Percentiles rank a stretch among this genome's conserved stretches.
Evolutionary conservation across 2,888 invertebrate species (phyloP).

Genomic region (Drosophila kanekoi): DNA sequence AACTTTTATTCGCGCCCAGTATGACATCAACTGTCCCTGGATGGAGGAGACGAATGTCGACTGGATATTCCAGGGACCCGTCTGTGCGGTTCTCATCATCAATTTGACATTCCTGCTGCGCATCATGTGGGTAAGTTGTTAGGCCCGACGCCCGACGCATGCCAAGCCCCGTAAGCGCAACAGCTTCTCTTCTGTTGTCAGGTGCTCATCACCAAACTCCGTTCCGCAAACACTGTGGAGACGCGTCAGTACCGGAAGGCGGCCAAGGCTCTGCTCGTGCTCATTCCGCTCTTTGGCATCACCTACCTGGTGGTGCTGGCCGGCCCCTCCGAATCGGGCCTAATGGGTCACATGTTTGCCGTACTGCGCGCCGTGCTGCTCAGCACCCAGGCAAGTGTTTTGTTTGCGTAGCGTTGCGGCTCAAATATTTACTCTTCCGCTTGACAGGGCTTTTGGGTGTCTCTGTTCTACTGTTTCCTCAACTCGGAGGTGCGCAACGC

Average conservation of each 20-base stretch:
- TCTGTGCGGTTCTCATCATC: constrained; percentile 91
- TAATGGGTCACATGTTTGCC: constrained; percentile 91
- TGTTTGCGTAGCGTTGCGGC: neutral
- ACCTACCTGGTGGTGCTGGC: constrained; percentile 95
- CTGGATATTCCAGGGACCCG: constrained; percentile 95
- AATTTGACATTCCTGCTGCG: constrained; percentile 93
- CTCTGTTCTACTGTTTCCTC: constrained; percentile 96
- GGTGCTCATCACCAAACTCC: constrained; percentile 96
- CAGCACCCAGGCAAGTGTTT: constrained; percentile 92
- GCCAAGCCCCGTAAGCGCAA: neutral
- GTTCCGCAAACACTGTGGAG: constrained; percentile 95
- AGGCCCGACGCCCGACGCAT: neutral
- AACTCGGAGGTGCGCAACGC: constrained; percentile 96
- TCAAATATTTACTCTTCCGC: constrained; percentile 38
- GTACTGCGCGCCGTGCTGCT: constrained; percentile 92
- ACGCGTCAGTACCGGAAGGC: constrained; percentile 96
- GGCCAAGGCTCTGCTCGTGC: constrained; percentile 94
- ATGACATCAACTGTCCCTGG: constrained; percentile 90
- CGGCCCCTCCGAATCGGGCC: constrained; percentile 90
- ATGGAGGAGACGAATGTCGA: constrained; percentile 92
- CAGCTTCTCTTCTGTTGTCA: constrained; percentile 77
- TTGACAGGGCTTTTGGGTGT: constrained; percentile 93
- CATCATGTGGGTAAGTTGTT: constrained; percentile 93
- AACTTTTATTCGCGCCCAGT: constrained; percentile 67
- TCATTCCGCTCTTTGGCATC: constrained; percentile 96